Percentiles rank a stretch among this genome's conserved stretches.
Conservation (phyloP, 2,113 vertebrate genomes). For the cattle (Bos taurus) region ARS-UCD2.0 NC_037349.1:26330001-26330500, state of each 20-base stretch:
- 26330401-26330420: not conserved
- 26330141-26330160: not conserved
- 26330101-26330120: not conserved
- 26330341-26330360: not conserved
- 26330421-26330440: not conserved
- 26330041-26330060: not conserved
- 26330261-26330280: not conserved
- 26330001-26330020: not conserved
- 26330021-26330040: not conserved
- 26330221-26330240: not conserved
- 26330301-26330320: not conserved
- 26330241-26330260: not conserved
- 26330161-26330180: not conserved
- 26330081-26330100: not conserved
- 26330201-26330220: not conserved
- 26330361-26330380: not conserved
- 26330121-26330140: not conserved
- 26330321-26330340: not conserved
- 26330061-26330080: not conserved
- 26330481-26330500: not conserved
- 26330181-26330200: not conserved
- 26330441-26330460: not conserved
- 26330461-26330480: not conserved
- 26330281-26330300: not conserved
- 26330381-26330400: not conserved